Base-by-base conservation (phyloP, 2,797 vertebrate genomes). In the Enteromius thamalakanensis region DNA sequence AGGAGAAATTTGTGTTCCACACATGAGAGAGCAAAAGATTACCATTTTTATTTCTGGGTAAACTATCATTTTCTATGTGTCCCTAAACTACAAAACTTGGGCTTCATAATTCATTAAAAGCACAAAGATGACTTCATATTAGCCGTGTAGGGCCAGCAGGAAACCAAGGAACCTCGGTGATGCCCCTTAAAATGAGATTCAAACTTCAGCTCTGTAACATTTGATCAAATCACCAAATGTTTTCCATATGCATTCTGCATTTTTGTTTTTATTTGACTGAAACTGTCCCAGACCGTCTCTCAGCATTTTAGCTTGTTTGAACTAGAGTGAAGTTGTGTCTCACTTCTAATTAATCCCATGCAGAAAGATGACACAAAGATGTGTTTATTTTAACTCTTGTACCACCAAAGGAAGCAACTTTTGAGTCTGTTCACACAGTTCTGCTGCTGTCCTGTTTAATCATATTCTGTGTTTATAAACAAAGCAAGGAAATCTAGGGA, bases 201-300 rank as follows among this genome's bases (percentile, higher is more conserved):
- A 23, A 81, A 64, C 15, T 81, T 81, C 29, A 47, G 14, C 58
- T 51, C 80, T 40, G 80, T 65, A 74, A 81, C 70, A 81, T 81
- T 81, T 64, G 80, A 81, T 81, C 58, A 81, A 74, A 81, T 70
- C 58, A 65, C 70, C n/a, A 81, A 81, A 81, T 81, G 80, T 72
- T 81, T 81, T 81, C 80, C 80, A 81, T 74, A 81, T 74, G 70
- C 14, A 74, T 81, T 64, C 80, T 65, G 80, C 69, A 37, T 72
- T 64, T 81, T 81, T 81, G 71, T 81, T 74, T 81, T 74, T 49
- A 81, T 81, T 74, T 65, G 42, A 64, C 58, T 74, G 58, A 81
- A 81, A 74, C 42, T 51, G 8, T 74, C 80, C 70, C 80, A 81
- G 58, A 81, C 45, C 69, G 40, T 81, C 79, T 64, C 79, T 47